phyloP scores from a whole-genome alignment of 2,888 invertebrate genomes.

The Drosophila prostipennis region DNA sequence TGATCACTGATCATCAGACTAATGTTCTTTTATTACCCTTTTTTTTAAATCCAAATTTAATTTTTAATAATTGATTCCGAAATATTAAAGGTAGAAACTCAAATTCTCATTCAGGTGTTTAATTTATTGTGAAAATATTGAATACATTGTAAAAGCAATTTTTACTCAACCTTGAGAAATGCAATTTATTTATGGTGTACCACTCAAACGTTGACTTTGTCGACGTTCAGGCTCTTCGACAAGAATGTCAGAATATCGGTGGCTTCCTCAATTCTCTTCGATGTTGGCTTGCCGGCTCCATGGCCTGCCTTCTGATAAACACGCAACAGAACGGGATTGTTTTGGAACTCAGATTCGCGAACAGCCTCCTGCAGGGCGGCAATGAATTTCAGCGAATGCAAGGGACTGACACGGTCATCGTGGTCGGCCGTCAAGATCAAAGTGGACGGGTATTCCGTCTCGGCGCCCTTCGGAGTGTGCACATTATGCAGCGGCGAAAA shows the following conservation, averaged over 20 bases:
- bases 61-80: too few relatives aligned
- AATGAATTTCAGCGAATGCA: conserved; percentile 97
- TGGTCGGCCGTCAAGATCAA: conserved; percentile 98
- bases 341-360: conserved; percentile 87
- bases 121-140: conserved; percentile 25
- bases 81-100: not conserved
- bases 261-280: conserved; percentile 97
- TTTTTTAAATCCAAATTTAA: too few relatives aligned
- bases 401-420: conserved; percentile 98
- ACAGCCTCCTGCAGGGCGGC: conserved; percentile 94
- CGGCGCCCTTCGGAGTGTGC: conserved; percentile 86
- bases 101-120: not conserved
- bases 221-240: conserved; percentile 81
- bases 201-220: conserved; percentile 67
- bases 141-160: conserved; percentile 22
- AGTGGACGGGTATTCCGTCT: conserved; percentile 93
- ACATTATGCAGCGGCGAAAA: conserved; percentile 98
- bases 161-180: conserved; percentile 23
- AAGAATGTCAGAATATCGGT: conserved; percentile 91
- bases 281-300: conserved; percentile 97
- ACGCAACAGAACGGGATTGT: conserved; percentile 93
- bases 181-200: not conserved
- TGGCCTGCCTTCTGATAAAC: conserved; percentile 99
- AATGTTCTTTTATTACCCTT: too few relatives aligned
- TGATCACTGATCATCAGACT: too few relatives aligned